Evolutionary conservation across 2,888 invertebrate species (phyloP).

Genomic region (Mesopsocus fuscifrons): DNA sequence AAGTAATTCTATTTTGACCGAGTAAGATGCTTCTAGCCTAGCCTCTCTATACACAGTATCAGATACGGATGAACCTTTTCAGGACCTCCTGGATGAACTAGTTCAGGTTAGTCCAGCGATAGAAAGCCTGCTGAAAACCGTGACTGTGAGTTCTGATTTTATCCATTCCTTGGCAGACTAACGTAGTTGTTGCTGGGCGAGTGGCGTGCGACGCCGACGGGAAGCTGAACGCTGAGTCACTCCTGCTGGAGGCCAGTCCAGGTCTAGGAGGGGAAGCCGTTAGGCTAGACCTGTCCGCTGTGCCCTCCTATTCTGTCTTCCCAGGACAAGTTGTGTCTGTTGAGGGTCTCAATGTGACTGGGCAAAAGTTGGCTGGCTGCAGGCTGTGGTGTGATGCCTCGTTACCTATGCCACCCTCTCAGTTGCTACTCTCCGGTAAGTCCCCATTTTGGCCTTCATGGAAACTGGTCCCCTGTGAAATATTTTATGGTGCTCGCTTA

Average conservation of each 20-base stretch:
- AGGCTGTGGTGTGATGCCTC: constrained; percentile 40
- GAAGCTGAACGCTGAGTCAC: constrained; percentile 47
- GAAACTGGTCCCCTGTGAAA: constrained; percentile 13
- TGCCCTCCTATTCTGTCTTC: constrained; percentile 46
- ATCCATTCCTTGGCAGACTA: constrained; percentile 23
- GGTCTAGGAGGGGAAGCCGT: constrained; percentile 9
- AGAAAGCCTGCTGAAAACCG: too few relatives aligned
- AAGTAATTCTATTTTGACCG: too few relatives aligned
- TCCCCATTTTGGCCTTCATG: background rate
- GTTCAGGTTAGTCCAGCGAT: too few relatives aligned
- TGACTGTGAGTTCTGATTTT: too few relatives aligned
- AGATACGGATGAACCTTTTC: too few relatives aligned
- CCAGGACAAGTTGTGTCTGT: constrained; percentile 63
- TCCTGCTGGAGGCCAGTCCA: constrained; percentile 41
- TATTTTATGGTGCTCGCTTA: constrained; percentile 7
- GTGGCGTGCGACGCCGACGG: constrained; percentile 57
- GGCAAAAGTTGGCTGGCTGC: constrained; percentile 43
- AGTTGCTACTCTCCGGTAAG: constrained; percentile 7
- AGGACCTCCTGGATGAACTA: too few relatives aligned
- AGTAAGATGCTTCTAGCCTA: too few relatives aligned
- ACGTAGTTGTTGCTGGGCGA: constrained; percentile 44
- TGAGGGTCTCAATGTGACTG: constrained; percentile 50
- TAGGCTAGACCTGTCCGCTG: constrained; percentile 29
- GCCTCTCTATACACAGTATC: too few relatives aligned
- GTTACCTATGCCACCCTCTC: constrained; percentile 25